These are phyloP conservation scores for Lepidurus arcticus DNA, from an alignment of 1,140 invertebrate species.

Conservation along the genomic window DNA sequence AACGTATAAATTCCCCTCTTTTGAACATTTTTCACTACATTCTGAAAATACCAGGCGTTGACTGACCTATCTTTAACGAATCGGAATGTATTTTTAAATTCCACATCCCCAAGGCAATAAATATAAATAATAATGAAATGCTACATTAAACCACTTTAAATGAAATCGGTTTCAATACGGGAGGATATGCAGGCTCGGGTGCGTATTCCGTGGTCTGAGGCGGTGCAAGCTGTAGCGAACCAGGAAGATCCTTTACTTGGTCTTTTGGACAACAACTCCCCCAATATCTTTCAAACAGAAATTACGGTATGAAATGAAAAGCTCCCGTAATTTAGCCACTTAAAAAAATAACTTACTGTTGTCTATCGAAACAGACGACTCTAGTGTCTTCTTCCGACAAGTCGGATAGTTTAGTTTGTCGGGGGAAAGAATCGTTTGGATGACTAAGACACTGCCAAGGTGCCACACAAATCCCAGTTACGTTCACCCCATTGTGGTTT, in stretches of 20 bases:
- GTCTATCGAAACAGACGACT: not conserved
- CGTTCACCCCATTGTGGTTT: not conserved
- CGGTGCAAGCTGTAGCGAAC: not conserved
- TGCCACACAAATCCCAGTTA: not conserved
- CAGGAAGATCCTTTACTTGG: not conserved
- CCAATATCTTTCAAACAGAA: not conserved
- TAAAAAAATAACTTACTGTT: not conserved
- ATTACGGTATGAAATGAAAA: not conserved
- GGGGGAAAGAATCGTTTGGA: not conserved
- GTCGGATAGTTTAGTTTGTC: not conserved
- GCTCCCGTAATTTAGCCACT: not conserved
- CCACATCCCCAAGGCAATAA: no score
- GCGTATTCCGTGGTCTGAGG: not conserved
- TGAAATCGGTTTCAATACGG: not conserved
- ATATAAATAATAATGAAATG: not conserved
- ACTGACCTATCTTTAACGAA: no score
- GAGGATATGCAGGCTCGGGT: not conserved
- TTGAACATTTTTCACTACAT: no score
- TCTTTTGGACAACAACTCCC: not conserved
- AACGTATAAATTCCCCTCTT: no score
- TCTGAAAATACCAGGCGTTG: no score
- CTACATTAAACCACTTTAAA: not conserved
- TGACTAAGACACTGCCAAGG: not conserved
- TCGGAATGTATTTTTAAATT: no score
- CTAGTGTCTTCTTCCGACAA: not conserved